A percentile compares a stretch with the other conserved stretches of the same genome.
Conservation (phyloP, 2,797 vertebrate genomes). For the Chelmon rostratus region DNA sequence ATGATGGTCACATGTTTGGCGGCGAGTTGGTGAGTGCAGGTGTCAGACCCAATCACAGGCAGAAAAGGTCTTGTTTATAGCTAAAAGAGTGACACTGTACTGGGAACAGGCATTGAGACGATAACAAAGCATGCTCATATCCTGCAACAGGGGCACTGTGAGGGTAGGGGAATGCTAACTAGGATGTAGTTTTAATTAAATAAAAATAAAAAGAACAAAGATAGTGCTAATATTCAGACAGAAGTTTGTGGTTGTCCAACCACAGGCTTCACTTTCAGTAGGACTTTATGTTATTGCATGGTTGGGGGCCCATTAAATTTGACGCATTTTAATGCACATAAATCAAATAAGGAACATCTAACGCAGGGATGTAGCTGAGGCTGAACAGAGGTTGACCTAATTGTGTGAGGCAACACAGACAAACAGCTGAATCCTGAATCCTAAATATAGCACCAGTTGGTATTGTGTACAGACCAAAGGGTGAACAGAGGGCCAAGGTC, state of each 20-base stretch:
- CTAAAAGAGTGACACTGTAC: constrained; percentile 7
- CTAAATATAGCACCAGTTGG: constrained; percentile 92
- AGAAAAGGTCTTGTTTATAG: constrained; percentile 9
- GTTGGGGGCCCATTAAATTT: constrained; percentile 20
- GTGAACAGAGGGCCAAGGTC: constrained; percentile 60
- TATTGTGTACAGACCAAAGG: constrained; percentile 78
- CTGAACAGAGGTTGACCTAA: constrained; percentile 65
- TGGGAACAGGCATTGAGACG: constrained; percentile 26
- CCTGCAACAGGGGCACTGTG: constrained; percentile 23
- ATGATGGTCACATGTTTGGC: constrained; percentile 42
- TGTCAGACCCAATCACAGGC: constrained; percentile 28
- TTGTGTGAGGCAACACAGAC: constrained; percentile 74
- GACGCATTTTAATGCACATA: constrained; percentile 61
- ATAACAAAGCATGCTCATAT: constrained; percentile 36
- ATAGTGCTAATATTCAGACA: constrained; percentile 16
- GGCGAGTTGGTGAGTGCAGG: constrained; percentile 10
- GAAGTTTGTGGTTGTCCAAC: constrained; percentile 30
- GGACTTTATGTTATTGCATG: constrained; percentile 70
- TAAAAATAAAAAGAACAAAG: background rate
- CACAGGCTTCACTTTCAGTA: constrained; percentile 44
- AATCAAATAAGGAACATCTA: constrained; percentile 48
- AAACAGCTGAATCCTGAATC: constrained; percentile 83
- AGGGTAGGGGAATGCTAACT: background rate
- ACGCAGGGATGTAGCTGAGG: constrained; percentile 49
- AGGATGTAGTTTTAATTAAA: background rate